A percentile compares a stretch with the other conserved stretches of the same genome.
Evolutionary conservation across 2,888 invertebrate genomes (phyloP).

Genomic region (Calameuta filiformis): DNA sequence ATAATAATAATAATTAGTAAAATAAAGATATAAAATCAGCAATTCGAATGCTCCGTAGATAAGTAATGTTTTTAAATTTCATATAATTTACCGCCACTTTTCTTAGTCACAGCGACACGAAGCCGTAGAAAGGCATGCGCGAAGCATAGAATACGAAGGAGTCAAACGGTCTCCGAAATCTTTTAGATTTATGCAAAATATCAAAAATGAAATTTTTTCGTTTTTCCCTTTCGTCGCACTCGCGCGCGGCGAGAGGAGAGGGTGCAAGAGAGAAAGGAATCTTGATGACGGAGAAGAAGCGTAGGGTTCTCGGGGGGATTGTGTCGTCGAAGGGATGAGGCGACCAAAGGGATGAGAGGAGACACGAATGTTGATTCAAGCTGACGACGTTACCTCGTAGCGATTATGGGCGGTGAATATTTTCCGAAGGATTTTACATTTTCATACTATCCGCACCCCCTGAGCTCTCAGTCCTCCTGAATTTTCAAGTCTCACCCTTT

Average conservation of each 20-base stretch:
- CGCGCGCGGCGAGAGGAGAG: not conserved
- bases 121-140: not conserved
- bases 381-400: slow-evolving; percentile 35
- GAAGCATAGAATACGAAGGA: not conserved
- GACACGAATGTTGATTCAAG: slow-evolving; percentile 41
- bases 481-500: not conserved
- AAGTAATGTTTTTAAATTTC: no score
- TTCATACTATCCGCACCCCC: slow-evolving; percentile 17
- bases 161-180: not conserved
- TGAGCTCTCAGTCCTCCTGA: slow-evolving; percentile 10
- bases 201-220: slow-evolving; percentile 44
- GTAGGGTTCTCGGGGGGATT: slow-evolving; percentile 17
- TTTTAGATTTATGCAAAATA: slow-evolving; percentile 35
- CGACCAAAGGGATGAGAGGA: slow-evolving; percentile 8
- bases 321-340: slow-evolving; percentile 6
- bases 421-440: slow-evolving; percentile 40
- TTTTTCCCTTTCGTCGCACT: slow-evolving; percentile 12
- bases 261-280: not conserved
- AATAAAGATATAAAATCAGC: not conserved
- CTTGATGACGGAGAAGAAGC: slow-evolving; percentile 4
- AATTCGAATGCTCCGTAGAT: not conserved
- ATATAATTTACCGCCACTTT: not conserved
- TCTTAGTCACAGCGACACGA: not conserved
- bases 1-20: not conserved
- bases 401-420: slow-evolving; percentile 44